Percentiles rank a stretch among this genome's conserved stretches.
Conservation (phyloP, 2,888 invertebrate species). For the Catonia carolina region DNA sequence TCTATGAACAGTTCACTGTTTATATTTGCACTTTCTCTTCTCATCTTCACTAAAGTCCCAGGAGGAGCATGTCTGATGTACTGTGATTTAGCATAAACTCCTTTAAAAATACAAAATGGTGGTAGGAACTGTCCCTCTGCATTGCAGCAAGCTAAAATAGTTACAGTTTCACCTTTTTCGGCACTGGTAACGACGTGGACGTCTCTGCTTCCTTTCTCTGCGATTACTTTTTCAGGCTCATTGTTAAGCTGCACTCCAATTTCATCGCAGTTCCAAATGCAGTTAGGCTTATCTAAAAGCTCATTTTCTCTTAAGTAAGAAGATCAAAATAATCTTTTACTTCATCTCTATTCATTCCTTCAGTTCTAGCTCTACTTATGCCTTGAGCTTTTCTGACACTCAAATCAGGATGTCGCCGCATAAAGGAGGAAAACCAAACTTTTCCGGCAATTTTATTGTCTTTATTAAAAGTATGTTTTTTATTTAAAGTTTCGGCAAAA, state of each 20-base stretch:
- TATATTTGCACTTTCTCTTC: background rate
- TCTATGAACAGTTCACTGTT: background rate
- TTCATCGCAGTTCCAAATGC: conserved; percentile 4
- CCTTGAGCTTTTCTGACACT: conserved; percentile 1
- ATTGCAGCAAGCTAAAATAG: background rate
- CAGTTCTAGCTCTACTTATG: background rate
- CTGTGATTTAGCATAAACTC: background rate
- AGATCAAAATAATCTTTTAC: background rate
- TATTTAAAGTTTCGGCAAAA: background rate
- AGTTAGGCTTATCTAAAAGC: background rate
- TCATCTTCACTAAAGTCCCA: conserved; percentile 2
- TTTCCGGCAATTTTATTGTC: background rate
- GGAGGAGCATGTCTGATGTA: background rate
- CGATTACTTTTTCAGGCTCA: background rate
- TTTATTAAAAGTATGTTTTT: background rate
- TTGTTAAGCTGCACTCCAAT: background rate
- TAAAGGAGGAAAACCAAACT: background rate
- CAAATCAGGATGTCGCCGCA: background rate
- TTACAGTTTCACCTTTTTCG: background rate
- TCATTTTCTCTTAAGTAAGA: background rate
- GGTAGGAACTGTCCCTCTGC: background rate
- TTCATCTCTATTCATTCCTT: background rate
- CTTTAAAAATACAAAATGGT: background rate
- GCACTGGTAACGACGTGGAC: background rate
- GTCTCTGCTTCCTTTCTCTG: background rate